Evolutionary conservation across 2,888 invertebrate genomes (phyloP).

Genomic region (Phengaris alcon): DNA sequence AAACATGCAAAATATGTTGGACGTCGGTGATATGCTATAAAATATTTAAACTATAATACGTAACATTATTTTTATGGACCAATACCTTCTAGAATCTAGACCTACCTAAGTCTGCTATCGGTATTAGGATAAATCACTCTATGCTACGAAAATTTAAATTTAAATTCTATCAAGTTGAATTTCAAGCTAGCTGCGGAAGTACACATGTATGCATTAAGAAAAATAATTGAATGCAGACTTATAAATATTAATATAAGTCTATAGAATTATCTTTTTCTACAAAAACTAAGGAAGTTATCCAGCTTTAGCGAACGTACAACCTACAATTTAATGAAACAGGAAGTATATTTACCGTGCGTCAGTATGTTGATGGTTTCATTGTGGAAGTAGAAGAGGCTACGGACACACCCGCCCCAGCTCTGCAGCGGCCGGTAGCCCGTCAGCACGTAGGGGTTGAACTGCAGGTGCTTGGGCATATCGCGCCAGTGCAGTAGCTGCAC

Average conservation of each 20-base stretch:
- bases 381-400: constrained; percentile 92
- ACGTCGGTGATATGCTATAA: background rate
- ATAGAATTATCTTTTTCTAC: too few relatives aligned
- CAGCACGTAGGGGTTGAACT: constrained; percentile 91
- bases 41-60: background rate
- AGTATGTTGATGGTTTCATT: constrained; percentile 95
- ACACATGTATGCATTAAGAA: too few relatives aligned
- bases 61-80: background rate
- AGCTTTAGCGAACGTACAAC: too few relatives aligned
- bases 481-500: constrained; percentile 83
- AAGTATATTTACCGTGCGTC: constrained; percentile 85
- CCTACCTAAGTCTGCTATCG: background rate
- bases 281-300: too few relatives aligned
- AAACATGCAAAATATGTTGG: background rate
- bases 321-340: background rate
- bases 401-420: constrained; percentile 87
- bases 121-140: background rate
- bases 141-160: background rate
- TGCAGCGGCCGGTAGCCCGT: constrained; percentile 91
- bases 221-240: too few relatives aligned
- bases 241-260: too few relatives aligned
- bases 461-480: constrained; percentile 90
- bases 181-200: too few relatives aligned
- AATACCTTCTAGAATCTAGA: background rate
- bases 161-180: too few relatives aligned